Conservation (phyloP, 1,140 invertebrate genomes). For the Anthonomus grandis region DNA sequence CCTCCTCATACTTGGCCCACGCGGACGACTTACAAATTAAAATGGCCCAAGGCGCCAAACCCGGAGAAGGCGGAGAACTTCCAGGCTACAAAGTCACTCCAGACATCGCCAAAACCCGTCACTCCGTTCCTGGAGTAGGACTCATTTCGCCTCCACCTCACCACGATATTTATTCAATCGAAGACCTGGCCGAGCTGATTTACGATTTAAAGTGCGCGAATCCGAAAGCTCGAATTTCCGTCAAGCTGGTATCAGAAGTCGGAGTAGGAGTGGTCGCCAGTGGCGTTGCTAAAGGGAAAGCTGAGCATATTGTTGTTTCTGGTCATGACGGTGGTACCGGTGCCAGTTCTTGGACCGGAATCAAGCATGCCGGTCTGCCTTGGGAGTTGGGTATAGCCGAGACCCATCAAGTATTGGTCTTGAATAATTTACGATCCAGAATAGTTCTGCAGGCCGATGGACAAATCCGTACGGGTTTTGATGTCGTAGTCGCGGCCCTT, state of each 20-base stretch:
- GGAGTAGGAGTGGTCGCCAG: conserved; percentile 97
- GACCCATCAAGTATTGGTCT: conserved; percentile 93
- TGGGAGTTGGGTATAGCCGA: conserved; percentile 98
- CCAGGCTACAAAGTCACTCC: conserved; percentile 81
- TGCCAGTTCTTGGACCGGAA: conserved; percentile 95
- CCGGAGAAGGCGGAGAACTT: conserved; percentile 92
- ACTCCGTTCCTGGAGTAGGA: conserved; percentile 96
- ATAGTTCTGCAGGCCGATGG: conserved; percentile 95
- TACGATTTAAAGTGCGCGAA: conserved; percentile 98
- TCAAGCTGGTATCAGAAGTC: conserved; percentile 97
- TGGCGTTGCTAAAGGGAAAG: conserved; percentile 98
- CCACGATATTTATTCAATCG: conserved; percentile 99
- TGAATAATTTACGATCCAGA: conserved; percentile 93
- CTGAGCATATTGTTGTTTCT: conserved; percentile 97
- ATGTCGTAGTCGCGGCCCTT: conserved; percentile 93
- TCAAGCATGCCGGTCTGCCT: conserved; percentile 92
- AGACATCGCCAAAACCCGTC: conserved; percentile 92
- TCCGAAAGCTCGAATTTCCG: conserved; percentile 91
- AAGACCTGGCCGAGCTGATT: conserved; percentile 97
- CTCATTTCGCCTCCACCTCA: conserved; percentile 98
- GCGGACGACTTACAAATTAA: conserved; percentile 97
- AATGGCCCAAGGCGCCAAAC: conserved; percentile 98
- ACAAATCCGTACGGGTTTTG: conserved; percentile 89
- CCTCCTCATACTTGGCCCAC: conserved; percentile 93
- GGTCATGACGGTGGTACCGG: conserved; percentile 98